Base-by-base conservation (phyloP, 2,113 vertebrate genomes). In the Antigone vipio region DNA sequence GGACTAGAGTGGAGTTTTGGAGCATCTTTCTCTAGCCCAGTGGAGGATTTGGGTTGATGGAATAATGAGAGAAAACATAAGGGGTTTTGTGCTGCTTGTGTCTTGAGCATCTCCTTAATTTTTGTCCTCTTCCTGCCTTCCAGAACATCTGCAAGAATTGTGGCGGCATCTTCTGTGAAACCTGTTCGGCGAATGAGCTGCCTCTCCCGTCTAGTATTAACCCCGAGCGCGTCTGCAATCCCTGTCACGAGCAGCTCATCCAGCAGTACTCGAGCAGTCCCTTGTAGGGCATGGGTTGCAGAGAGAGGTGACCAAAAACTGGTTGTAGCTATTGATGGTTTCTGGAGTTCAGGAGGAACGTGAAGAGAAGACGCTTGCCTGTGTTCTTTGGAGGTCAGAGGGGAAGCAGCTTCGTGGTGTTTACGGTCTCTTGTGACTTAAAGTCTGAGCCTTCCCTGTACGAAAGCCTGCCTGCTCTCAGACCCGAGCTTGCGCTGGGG, bases 191-290 rank as follows among this genome's bases (percentile, higher is more conserved):
- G 12, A 98, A 99, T 0, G 98, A 99, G 97, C 97, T 99, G 93
- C 99, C 99, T 6, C 97, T 99, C 13, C 99, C 99, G 0, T 99
- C 99, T 23, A 99, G 99, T 80, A 99, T 99, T 74, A 97, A 98
- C 78, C 99, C 99, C 0, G 98, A 99, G 96, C 95, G 87, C 0
- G 99, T 99, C 44, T 99, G 99, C 79, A 96, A 97, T 8, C 47
- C 95, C 63, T 99, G 99, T 92, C 98, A 99, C 82, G 16, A 97
- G 16, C 96, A 20, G 68, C 93, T 99, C 42, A 98, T 99, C 40
- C 98, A 98, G 78, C 98, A 99, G 29, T 99, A 99, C 29, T 98
- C 98, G 1, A 97, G 95, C 42, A 99, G 98, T 7, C 99, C 99
- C 3, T 93, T 98, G 11, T 99, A 98, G 98, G 84, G 75, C 24